A percentile compares a stretch with the other conserved stretches of the same genome.
Evolutionary conservation across 2,888 invertebrate genomes (phyloP).

Genomic region (Ennomos erosarius): DNA sequence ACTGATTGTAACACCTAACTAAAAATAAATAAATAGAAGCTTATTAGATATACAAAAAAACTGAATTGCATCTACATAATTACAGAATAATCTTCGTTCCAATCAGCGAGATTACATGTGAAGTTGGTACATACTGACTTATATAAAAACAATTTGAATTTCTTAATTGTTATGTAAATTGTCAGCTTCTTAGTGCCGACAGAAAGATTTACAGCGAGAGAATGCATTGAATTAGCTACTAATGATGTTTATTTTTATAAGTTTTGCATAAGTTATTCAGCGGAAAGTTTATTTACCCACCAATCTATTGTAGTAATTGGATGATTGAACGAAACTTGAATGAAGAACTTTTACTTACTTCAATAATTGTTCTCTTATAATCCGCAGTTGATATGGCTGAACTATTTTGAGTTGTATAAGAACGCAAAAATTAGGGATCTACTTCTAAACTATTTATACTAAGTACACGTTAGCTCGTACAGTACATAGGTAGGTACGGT

Average conservation of each 20-base stretch:
- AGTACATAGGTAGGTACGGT: no score
- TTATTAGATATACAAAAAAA: conserved; percentile 18
- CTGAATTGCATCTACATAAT: conserved; percentile 11
- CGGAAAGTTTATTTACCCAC: neutral
- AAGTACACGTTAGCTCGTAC: no score
- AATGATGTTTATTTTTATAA: conserved; percentile 4
- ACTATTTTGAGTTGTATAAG: no score
- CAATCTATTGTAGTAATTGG: neutral
- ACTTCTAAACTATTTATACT: no score
- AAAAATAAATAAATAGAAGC: conserved; percentile 27
- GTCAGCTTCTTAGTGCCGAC: conserved; percentile 27
- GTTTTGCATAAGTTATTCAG: neutral
- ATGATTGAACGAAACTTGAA: no score
- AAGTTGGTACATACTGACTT: neutral
- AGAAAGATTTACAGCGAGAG: conserved; percentile 13
- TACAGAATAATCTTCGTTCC: conserved; percentile 3
- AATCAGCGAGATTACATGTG: conserved; percentile 13
- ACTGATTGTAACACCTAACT: conserved; percentile 7
- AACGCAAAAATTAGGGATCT: no score
- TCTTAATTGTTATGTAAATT: conserved; percentile 29
- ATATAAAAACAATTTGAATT: conserved; percentile 16
- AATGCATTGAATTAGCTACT: conserved; percentile 1
- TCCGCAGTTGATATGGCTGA: no score
- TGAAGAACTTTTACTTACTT: no score
- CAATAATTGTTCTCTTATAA: no score